Evolutionary conservation across 2,888 invertebrate genomes (phyloP).

Genomic region (Mythimna pallens): DNA sequence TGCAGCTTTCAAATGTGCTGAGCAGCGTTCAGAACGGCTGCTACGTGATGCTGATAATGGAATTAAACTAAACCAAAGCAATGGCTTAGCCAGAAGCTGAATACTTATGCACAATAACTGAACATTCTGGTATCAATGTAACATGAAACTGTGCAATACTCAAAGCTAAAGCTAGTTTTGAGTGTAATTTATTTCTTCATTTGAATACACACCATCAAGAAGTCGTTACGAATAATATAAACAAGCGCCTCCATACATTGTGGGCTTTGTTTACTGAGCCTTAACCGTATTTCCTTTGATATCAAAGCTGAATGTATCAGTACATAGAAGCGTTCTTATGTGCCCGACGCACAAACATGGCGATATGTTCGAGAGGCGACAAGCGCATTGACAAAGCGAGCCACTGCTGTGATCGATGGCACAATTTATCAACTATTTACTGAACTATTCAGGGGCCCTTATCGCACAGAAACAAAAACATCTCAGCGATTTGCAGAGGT

Average conservation of each 20-base stretch:
- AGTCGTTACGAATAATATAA: slow-evolving; percentile 62
- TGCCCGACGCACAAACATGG: slow-evolving; percentile 43
- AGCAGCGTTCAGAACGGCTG: slow-evolving; percentile 4
- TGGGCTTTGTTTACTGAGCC: slow-evolving; percentile 60
- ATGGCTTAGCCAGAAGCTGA: background rate
- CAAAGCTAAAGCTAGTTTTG: slow-evolving; percentile 28
- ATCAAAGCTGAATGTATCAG: slow-evolving; percentile 50
- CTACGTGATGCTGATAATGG: slow-evolving; percentile 11
- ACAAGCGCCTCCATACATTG: slow-evolving; percentile 54
- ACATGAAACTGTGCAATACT: slow-evolving; percentile 7
- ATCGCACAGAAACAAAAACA: slow-evolving; percentile 82
- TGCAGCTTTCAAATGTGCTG: slow-evolving; percentile 23
- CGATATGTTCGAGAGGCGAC: slow-evolving; percentile 49
- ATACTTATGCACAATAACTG: background rate
- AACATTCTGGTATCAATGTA: slow-evolving; percentile 11
- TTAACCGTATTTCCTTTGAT: slow-evolving; percentile 61
- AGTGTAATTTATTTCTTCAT: slow-evolving; percentile 55
- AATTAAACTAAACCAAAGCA: slow-evolving; percentile 9
- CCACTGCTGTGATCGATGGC: slow-evolving; percentile 65
- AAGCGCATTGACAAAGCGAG: slow-evolving; percentile 57
- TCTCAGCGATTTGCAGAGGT: slow-evolving; percentile 74
- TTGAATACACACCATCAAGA: slow-evolving; percentile 65
- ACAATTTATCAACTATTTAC: slow-evolving; percentile 68
- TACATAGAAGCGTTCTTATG: slow-evolving; percentile 37
- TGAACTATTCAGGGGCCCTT: slow-evolving; percentile 68